Evolutionary conservation across 92 coral and sea anemone genomes (phyloP).

Genomic region (Scolanthus callimorphus): DNA sequence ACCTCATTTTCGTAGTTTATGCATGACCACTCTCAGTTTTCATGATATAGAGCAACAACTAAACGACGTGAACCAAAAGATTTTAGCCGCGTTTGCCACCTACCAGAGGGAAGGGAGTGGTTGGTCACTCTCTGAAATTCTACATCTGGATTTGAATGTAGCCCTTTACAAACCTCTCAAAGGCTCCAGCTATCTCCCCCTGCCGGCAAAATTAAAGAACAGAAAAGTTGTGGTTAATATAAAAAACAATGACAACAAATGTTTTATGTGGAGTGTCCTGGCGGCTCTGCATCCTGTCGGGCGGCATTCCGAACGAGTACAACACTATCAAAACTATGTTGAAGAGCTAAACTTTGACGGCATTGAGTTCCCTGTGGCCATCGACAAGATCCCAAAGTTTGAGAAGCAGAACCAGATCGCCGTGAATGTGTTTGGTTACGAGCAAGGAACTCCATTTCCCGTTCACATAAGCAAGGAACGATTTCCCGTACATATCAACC

Average conservation of each 20-base stretch:
- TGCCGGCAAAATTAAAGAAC: conserved; percentile 12
- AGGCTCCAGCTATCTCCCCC: conserved; percentile 45
- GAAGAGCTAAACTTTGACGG: conserved; percentile 18
- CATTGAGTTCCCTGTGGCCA: conserved; percentile 34
- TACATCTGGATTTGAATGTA: conserved; percentile 33
- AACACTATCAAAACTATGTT: too few species aligned
- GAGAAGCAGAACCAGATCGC: conserved; percentile 40
- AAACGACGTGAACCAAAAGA: neutral
- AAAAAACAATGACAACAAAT: conserved; percentile 33
- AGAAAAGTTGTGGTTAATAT: conserved; percentile 42
- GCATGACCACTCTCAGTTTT: conserved; percentile 1
- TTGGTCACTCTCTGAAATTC: conserved; percentile 39
- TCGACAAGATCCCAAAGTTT: conserved; percentile 23
- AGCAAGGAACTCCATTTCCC: conserved; percentile 5
- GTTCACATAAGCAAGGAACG: conserved; percentile 5
- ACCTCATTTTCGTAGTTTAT: conserved; percentile 17
- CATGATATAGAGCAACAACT: neutral
- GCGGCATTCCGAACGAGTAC: conserved; percentile 8
- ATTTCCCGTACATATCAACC: conserved; percentile 5
- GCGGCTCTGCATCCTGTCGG: conserved; percentile 29
- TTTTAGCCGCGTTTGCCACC: neutral
- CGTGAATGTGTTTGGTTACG: conserved; percentile 46
- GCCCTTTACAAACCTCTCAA: conserved; percentile 45
- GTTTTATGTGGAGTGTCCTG: conserved; percentile 35
- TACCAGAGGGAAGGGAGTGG: conserved; percentile 54